Percentiles rank a stretch among this genome's conserved stretches.
Evolutionary conservation across 2,888 invertebrate genomes (phyloP).

Genomic region (Cyaniris semiargus): DNA sequence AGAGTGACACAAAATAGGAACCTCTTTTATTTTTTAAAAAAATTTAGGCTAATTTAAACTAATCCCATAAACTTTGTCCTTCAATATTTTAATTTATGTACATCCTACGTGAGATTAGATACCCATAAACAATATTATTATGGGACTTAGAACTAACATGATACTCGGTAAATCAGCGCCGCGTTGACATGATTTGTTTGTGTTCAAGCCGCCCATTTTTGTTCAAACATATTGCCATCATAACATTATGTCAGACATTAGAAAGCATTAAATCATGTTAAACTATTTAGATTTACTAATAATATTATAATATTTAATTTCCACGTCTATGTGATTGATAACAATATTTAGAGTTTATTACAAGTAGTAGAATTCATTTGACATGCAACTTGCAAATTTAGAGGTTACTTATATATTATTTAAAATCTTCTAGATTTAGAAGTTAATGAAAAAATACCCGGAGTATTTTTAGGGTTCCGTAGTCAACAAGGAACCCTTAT

Average conservation of each 20-base stretch:
- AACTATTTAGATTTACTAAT: background rate
- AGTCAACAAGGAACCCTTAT: no score
- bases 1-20: no score
- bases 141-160: constrained; percentile 12
- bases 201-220: constrained; percentile 19
- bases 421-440: no score
- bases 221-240: background rate
- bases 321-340: background rate
- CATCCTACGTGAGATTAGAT: background rate
- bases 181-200: constrained; percentile 7
- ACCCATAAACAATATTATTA: constrained; percentile 4
- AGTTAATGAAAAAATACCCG: no score
- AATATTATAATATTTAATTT: background rate
- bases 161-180: constrained; percentile 5
- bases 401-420: no score
- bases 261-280: constrained; percentile 9
- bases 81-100: background rate
- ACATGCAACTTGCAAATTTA: background rate
- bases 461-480: no score
- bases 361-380: background rate
- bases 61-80: background rate
- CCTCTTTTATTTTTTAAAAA: no score
- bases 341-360: background rate
- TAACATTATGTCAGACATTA: constrained; percentile 11
- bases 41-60: no score